Percentiles rank a stretch among this genome's conserved stretches.
phyloP scores from a whole-genome alignment of 2,113 vertebrate species.

The Entelurus aequoreus region DNA sequence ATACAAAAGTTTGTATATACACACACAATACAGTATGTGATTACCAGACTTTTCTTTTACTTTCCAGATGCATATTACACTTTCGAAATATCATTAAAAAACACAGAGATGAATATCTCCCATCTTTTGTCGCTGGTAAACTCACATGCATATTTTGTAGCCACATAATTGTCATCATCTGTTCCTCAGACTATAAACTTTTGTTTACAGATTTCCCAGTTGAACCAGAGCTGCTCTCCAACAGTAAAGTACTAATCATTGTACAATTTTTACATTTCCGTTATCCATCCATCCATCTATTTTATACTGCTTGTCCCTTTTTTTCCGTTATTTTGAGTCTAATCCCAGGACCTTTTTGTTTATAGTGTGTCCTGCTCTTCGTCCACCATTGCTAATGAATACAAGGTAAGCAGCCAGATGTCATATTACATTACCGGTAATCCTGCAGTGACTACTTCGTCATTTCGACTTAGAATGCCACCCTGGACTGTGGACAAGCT shows the following conservation, averaged over 20 bases:
- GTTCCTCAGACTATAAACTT: neutral
- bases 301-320: no score
- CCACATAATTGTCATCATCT: neutral
- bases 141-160: neutral
- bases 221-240: slow-evolving; percentile 23
- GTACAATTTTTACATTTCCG: neutral
- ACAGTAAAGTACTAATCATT: slow-evolving; percentile 24
- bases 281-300: neutral
- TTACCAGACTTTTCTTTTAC: neutral
- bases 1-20: no score
- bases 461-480: slow-evolving; percentile 19
- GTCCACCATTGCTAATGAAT: slow-evolving; percentile 5
- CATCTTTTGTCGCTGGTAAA: slow-evolving; percentile 35
- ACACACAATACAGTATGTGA: neutral
- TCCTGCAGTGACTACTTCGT: neutral
- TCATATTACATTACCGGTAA: neutral
- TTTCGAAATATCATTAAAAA: slow-evolving; percentile 26
- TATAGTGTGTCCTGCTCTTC: slow-evolving; percentile 29
- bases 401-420: slow-evolving; percentile 35
- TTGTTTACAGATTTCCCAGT: slow-evolving; percentile 25
- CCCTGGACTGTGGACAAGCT: slow-evolving; percentile 4
- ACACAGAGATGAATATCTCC: neutral
- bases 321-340: neutral
- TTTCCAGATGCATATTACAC: slow-evolving; percentile 60
- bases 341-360: slow-evolving; percentile 14